phyloP scores from a whole-genome alignment of 53 echinoderm and acorn worm species.

The Patiria pectinifera region DNA sequence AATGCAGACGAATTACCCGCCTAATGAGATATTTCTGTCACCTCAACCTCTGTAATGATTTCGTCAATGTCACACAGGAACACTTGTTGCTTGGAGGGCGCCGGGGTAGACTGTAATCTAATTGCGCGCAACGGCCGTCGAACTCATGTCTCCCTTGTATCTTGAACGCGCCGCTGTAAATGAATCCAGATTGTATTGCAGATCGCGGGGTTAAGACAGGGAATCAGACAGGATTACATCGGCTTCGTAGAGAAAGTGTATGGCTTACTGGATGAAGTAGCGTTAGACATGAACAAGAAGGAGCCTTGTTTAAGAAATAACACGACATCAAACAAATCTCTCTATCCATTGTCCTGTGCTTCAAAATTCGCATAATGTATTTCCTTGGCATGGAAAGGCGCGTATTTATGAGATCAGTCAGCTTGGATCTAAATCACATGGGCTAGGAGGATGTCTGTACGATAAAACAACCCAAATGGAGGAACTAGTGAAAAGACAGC shows the following conservation, averaged over 20 bases:
- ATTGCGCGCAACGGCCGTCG: neutral
- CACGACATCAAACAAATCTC: neutral
- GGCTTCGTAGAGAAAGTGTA: neutral
- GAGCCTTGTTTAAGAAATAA: neutral
- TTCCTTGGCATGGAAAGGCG: neutral
- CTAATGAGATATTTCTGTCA: neutral
- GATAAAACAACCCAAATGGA: too few species aligned
- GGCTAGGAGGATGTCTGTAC: neutral
- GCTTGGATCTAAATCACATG: neutral
- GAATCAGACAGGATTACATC: neutral
- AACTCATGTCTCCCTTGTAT: neutral
- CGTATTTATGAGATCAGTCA: neutral
- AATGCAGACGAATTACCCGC: neutral
- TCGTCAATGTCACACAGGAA: constrained; percentile 1
- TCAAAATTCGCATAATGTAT: neutral
- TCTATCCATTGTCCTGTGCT: neutral
- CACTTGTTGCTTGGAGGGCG: constrained; percentile 1
- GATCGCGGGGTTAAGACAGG: neutral
- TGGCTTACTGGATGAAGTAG: neutral
- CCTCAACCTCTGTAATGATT: neutral
- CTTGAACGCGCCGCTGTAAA: neutral
- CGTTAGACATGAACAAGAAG: neutral
- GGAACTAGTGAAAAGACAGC: too few species aligned
- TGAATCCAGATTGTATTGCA: neutral
- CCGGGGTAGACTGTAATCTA: neutral